phyloP scores from a whole-genome alignment of 92 coral and sea anemone species.

The Pocillopora meandrina region DNA sequence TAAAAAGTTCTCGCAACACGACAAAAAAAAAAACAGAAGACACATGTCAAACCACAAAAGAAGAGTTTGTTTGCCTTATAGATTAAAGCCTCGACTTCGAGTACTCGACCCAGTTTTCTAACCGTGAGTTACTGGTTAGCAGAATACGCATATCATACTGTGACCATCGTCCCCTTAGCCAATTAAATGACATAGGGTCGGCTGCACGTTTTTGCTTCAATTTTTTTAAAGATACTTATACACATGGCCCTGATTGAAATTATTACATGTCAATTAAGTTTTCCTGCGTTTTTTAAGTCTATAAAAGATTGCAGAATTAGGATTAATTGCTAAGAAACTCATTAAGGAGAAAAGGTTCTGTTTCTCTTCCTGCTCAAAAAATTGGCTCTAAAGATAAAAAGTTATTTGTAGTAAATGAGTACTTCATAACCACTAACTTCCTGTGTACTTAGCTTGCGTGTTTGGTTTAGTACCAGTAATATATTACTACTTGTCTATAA shows the following conservation, averaged over 20 bases:
- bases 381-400: conserved; percentile 1
- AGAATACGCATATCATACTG: too few species aligned
- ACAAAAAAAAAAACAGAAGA: too few species aligned
- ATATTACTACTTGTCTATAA: conserved; percentile 20
- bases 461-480: conserved; percentile 1
- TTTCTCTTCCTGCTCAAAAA: neutral
- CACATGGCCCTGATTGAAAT: neutral
- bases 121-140: too few species aligned
- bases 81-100: too few species aligned
- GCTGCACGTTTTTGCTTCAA: neutral
- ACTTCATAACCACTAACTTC: conserved; percentile 1
- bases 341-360: neutral
- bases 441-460: neutral
- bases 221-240: neutral
- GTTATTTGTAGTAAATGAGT: conserved; percentile 7
- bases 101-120: too few species aligned
- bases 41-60: too few species aligned
- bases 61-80: too few species aligned
- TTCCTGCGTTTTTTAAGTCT: neutral
- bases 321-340: neutral
- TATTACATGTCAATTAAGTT: neutral
- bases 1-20: too few species aligned
- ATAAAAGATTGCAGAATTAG: neutral
- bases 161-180: too few species aligned
- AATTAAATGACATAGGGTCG: neutral